phyloP scores from a whole-genome alignment of 1,140 invertebrate genomes.

The Triops cancriformis region DNA sequence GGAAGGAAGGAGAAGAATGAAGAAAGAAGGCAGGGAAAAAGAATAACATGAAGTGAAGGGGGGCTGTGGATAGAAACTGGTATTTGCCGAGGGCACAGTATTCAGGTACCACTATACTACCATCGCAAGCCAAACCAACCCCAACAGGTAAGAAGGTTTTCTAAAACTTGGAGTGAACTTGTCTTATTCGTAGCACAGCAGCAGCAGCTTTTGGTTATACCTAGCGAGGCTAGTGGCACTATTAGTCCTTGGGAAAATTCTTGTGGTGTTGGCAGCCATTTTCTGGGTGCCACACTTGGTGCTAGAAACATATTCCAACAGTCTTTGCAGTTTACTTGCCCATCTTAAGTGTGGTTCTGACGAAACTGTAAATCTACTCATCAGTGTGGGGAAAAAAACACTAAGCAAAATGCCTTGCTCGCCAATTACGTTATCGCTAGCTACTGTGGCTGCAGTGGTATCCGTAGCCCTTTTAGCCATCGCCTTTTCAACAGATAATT shows the following conservation, averaged over 20 bases:
- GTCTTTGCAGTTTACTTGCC: neutral
- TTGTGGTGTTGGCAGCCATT: slow-evolving; percentile 2
- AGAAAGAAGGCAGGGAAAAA: neutral
- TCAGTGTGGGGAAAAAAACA: neutral
- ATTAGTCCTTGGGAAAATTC: neutral
- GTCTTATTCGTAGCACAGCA: neutral
- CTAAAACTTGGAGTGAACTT: neutral
- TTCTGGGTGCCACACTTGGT: slow-evolving; percentile 9
- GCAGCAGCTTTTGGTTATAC: slow-evolving; percentile 8
- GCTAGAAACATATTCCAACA: neutral
- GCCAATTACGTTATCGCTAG: slow-evolving; percentile 41
- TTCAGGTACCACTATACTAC: neutral
- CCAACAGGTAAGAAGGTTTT: slow-evolving; percentile 13
- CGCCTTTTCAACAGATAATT: slow-evolving; percentile 43
- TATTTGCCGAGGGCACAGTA: neutral
- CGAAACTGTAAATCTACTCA: neutral
- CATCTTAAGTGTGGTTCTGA: neutral
- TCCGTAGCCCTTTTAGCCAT: slow-evolving; percentile 41
- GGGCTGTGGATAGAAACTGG: neutral
- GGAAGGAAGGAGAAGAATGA: neutral
- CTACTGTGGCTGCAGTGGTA: slow-evolving; percentile 41
- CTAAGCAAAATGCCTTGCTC: slow-evolving; percentile 39
- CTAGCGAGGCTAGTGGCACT: neutral
- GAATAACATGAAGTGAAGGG: neutral
- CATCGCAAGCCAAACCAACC: neutral